Evolutionary conservation across 2,113 vertebrate species (phyloP).

Genomic region (Ameiurus melas): DNA sequence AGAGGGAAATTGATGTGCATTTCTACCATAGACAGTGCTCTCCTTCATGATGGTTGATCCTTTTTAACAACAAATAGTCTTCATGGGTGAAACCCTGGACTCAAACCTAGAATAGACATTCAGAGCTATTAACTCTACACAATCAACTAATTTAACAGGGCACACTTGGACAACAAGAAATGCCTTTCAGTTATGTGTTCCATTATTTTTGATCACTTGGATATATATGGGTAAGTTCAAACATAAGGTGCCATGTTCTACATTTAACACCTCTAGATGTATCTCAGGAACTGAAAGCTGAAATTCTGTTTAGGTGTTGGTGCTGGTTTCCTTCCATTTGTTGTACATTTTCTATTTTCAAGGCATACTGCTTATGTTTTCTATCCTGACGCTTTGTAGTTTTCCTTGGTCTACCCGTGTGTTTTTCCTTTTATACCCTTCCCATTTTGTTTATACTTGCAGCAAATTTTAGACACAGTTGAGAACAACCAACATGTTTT

Average conservation of each 20-base stretch:
- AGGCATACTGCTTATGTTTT: too few species aligned
- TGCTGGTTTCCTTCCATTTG: too few species aligned
- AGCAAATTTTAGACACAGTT: too few species aligned
- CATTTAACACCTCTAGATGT: neutral
- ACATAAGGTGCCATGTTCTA: neutral
- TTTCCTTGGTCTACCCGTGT: too few species aligned
- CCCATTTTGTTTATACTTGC: too few species aligned
- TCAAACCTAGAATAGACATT: neutral
- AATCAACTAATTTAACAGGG: neutral
- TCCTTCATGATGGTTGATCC: neutral
- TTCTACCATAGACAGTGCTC: neutral
- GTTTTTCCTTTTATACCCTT: too few species aligned
- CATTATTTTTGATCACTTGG: neutral
- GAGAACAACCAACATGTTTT: too few species aligned
- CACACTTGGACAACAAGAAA: neutral
- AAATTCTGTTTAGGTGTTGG: too few species aligned
- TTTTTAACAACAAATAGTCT: neutral
- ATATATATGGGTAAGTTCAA: neutral
- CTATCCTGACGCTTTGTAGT: too few species aligned
- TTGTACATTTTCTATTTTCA: too few species aligned
- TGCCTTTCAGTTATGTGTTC: neutral
- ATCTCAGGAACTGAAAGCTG: too few species aligned
- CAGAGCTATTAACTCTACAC: neutral
- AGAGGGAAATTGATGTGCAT: too few species aligned
- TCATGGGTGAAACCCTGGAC: neutral